Evolutionary conservation across 1,140 invertebrate genomes (phyloP), one percentile per base, ranked within the genome.

Genomic region (Trichonephila clavata): DNA sequence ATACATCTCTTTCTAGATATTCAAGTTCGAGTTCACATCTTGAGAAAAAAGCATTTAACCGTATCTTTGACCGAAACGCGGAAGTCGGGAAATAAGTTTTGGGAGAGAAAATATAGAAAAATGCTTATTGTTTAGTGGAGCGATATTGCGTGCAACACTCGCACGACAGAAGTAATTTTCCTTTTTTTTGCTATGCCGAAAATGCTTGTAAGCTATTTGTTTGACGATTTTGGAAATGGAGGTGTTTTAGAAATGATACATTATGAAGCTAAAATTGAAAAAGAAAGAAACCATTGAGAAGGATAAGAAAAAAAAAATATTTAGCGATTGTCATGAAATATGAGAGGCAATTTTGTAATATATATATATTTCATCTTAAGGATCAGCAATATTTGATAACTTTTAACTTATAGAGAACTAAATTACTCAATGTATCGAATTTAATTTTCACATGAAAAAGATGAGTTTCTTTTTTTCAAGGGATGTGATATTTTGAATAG

Each of bases 51-150:
- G 71, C 32, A 77, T 77, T 77, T 77, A 77, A 39, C 71, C 71
- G 71, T 24, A 77, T 77, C 71, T 27, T 24, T 77, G 71, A 77
- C 71, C 71, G 71, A 77, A 39, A 77, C 71, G 27, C 71, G 71
- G 71, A 77, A 77, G 71, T 77, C 71, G 71, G 27, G 10, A 20
- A 39, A 63, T 39, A 77, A 32, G 13, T 77, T 77, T 77, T 32
- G 16, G 71, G 27, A 39, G 65, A 32, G 71, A 77, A 77, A 77
- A 77, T 14, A 7, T 18, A 24, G 71, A 77, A 77, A 77, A 77
- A 39, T 77, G 71, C 27, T 39, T 71, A 13, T 39, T 77, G 71
- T 39, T 77, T 32, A 77, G 27, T 18, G 71, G 71, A 77, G 71
- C 71, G 16, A 39, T 77, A 24, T 39, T 27, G 71, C 71, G 13